These are phyloP conservation scores for Apis mellifera DNA, from an alignment of 1,140 invertebrate genomes.

Conservation along the genomic window Amel_HAv3.1 CM009943.2:6819001-6819500, in stretches of 20 bases:
- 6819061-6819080: constrained; percentile 47
- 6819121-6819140: background rate
- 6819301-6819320: constrained; percentile 50
- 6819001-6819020: constrained; percentile 51
- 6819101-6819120: no score
- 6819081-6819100: constrained; percentile 44
- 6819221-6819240: background rate
- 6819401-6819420: constrained; percentile 17
- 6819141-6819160: no score
- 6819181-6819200: background rate
- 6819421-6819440: background rate
- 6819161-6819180: background rate
- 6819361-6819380: constrained; percentile 29
- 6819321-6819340: constrained; percentile 16
- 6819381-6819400: constrained; percentile 18
- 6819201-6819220: background rate
- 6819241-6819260: constrained; percentile 2
- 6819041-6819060: constrained; percentile 39
- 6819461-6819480: background rate
- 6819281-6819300: constrained; percentile 38
- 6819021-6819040: constrained; percentile 27
- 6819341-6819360: background rate
- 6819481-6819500: no score
- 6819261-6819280: constrained; percentile 38
- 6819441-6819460: background rate